Base-by-base conservation (phyloP, 2,113 vertebrate species). In the Pachypanchax playfairii region DNA sequence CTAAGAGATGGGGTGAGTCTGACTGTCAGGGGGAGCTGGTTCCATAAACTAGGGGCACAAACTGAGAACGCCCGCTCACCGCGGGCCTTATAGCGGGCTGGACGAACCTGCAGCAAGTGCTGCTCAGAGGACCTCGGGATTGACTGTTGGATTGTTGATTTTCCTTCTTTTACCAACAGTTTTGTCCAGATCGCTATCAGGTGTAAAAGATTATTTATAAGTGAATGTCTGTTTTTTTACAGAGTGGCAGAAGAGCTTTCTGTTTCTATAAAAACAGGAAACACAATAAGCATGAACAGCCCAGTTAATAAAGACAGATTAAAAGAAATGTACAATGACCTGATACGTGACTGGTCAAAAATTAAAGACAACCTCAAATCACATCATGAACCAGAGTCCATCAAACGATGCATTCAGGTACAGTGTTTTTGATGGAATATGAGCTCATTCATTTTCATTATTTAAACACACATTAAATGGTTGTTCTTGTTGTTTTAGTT, bases 231-330 rank as follows among this genome's bases (percentile, higher is more conserved):
- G 6, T 43, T 17, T 15, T 20, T 52, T 21, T 35, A 22, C 31
- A 52, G 50, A 22, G 18, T 52, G 50, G 50, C 50, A 52, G 31
- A 4, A 3, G 50, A 52, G 1, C 12, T 52, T 8, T 18, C 50
- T 35, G 6, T 52, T 13, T 52, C 50, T 14, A 33, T 52, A 13
- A 35, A 36, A 31, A 52, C 50, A 35, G 50, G 50, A 22, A 52
- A 35, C 1, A 35, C 50, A 0, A 35, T 36, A 9, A 38, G 51
- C 51, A 21, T 54, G 9, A 54, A 54, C 51, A 54, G 15, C 12
- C 33, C 51, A n/a, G 51, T 54, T 0, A 54, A 18, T 10, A 54
- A 54, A 17, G 10, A 0, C 21, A 24, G 51, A 25, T 14, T 54
- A 3, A 54, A 14, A 2, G 51, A 54, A 12, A 24, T 54, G 51